These are phyloP conservation scores for Hymenochirus boettgeri DNA, from an alignment of 2,113 vertebrate species.

Conservation along the genomic window DNA sequence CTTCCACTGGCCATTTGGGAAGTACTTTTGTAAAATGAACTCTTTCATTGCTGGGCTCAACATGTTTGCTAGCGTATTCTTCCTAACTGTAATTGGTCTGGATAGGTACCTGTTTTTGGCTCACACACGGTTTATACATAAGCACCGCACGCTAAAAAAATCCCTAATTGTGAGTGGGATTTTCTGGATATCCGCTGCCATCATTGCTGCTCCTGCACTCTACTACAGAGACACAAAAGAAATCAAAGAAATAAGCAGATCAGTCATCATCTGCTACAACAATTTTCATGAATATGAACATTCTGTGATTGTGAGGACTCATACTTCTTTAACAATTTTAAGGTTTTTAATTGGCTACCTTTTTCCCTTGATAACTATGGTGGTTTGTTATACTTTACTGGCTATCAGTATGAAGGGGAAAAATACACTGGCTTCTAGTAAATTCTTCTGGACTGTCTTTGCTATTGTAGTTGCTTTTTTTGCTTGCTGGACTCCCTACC, in stretches of 20 bases:
- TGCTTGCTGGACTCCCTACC: conserved; percentile 89
- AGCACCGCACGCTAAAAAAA: conserved; percentile 58
- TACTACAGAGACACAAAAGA: conserved; percentile 76
- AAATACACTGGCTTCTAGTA: conserved; percentile 62
- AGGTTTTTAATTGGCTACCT: conserved; percentile 82
- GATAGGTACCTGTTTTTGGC: conserved; percentile 82
- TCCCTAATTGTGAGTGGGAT: conserved; percentile 60
- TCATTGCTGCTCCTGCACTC: conserved; percentile 71
- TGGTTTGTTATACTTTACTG: conserved; percentile 79
- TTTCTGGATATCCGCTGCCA: conserved; percentile 71
- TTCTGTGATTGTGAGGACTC: conserved; percentile 58
- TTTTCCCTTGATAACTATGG: conserved; percentile 82
- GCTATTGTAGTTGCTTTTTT: conserved; percentile 84
- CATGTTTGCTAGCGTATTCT: conserved; percentile 96
- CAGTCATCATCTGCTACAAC: conserved; percentile 78
- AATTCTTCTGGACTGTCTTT: conserved; percentile 79
- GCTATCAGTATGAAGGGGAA: conserved; percentile 66
- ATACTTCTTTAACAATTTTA: conserved; percentile 70
- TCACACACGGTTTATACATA: conserved; percentile 68
- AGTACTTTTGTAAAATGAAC: conserved; percentile 82
- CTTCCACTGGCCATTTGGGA: conserved; percentile 89
- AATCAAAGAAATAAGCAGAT: conserved; percentile 56
- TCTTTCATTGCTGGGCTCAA: conserved; percentile 85
- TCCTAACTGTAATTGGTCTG: conserved; percentile 83
- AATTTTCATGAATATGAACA: conserved; percentile 72